Conservation (phyloP, 2,888 invertebrate species). For the Scaptomyza tumidula region DNA sequence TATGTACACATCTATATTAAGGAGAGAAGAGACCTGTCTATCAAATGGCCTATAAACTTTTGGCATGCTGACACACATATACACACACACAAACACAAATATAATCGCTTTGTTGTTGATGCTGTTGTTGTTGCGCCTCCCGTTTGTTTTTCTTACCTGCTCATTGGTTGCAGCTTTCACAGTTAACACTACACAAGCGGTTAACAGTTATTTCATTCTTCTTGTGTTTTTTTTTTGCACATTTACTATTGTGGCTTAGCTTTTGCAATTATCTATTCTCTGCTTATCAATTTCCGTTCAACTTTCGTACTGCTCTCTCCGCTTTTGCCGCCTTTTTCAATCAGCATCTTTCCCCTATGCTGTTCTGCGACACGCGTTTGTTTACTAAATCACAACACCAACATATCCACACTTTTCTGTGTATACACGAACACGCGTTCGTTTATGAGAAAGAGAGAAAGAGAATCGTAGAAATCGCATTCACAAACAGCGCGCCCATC, state of each 20-base stretch:
- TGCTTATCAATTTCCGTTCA: conserved; percentile 53
- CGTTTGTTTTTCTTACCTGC: conserved; percentile 42
- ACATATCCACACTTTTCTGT: conserved; percentile 11
- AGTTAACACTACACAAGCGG: conserved; percentile 15
- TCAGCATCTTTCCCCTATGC: conserved; percentile 41
- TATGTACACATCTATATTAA: neutral
- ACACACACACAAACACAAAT: neutral
- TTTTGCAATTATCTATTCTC: conserved; percentile 14
- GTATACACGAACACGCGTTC: neutral
- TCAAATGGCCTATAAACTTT: conserved; percentile 35
- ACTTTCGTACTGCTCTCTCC: conserved; percentile 46
- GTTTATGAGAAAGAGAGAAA: conserved; percentile 11
- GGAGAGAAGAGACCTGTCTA: conserved; percentile 22
- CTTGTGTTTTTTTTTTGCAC: neutral
- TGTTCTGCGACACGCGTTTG: conserved; percentile 21
- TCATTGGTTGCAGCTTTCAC: conserved; percentile 52
- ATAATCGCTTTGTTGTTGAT: conserved; percentile 4
- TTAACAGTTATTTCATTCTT: conserved; percentile 9
- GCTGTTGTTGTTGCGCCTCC: conserved; percentile 34
- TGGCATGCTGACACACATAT: conserved; percentile 69
- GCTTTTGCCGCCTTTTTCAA: conserved; percentile 50
- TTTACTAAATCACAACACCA: conserved; percentile 32
- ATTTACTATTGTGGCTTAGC: neutral
- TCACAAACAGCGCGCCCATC: conserved; percentile 48
- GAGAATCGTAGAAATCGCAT: conserved; percentile 16